Evolutionary conservation across 2,797 vertebrate species (phyloP).

Genomic region (Rhinichthys osculus): DNA sequence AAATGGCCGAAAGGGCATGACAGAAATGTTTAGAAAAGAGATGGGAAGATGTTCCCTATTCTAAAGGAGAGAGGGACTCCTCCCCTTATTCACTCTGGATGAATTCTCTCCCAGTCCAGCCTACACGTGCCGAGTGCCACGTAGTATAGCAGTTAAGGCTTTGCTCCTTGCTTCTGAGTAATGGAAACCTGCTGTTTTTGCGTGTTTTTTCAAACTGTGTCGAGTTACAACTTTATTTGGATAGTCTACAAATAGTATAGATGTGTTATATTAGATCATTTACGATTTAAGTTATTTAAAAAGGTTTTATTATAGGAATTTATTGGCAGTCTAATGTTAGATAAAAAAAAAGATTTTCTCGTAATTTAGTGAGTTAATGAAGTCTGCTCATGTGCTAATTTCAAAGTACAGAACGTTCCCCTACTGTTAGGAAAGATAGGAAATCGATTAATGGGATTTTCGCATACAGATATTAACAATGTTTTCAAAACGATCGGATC

Average conservation of each 20-base stretch:
- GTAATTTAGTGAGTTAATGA: not conserved
- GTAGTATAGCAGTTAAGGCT: slow-evolving; percentile 69
- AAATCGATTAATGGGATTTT: not conserved
- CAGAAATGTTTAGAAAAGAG: slow-evolving; percentile 42
- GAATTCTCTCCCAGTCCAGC: slow-evolving; percentile 51
- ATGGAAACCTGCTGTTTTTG: slow-evolving; percentile 79
- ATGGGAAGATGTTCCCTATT: slow-evolving; percentile 30
- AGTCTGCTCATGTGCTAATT: not conserved
- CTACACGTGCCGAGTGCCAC: slow-evolving; percentile 78
- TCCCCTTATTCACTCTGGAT: slow-evolving; percentile 67
- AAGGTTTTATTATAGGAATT: not conserved
- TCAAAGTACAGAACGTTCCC: not conserved
- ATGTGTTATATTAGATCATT: not conserved
- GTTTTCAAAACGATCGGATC: not conserved
- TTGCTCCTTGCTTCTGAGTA: slow-evolving; percentile 65
- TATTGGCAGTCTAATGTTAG: not conserved
- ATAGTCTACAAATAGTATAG: slow-evolving; percentile 5
- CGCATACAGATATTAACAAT: not conserved
- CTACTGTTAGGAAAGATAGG: too few relatives aligned
- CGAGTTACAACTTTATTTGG: slow-evolving; percentile 31
- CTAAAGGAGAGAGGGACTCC: slow-evolving; percentile 66
- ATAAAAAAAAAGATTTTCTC: not conserved
- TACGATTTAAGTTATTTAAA: not conserved
- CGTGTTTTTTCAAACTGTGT: not conserved
- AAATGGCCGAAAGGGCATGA: slow-evolving; percentile 46